Conservation (phyloP, 2,113 vertebrate genomes). For the Nesospiza acunhae region DNA sequence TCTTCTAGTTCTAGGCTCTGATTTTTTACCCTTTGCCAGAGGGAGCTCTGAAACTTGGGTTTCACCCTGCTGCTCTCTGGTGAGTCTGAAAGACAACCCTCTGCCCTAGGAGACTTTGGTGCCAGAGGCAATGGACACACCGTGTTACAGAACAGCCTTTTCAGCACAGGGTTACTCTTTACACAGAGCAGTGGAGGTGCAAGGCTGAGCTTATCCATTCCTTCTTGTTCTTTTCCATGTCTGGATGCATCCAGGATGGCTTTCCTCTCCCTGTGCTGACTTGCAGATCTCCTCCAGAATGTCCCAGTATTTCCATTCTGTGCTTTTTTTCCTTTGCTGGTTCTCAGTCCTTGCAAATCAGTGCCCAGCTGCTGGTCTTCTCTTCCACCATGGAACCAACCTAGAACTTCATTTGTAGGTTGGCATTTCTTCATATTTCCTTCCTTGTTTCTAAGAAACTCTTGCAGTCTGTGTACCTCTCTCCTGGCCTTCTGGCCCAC, state of each 20-base stretch:
- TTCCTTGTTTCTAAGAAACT: not conserved
- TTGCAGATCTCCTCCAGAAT: not conserved
- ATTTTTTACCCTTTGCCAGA: not conserved
- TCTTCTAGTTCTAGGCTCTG: not conserved
- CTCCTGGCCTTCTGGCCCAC: not conserved
- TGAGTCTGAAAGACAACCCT: not conserved
- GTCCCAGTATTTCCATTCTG: not conserved
- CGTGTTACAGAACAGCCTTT: not conserved
- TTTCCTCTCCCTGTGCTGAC: not conserved
- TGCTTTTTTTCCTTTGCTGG: not conserved
- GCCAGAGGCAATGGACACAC: rapidly evolving
- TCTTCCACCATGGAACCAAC: not conserved
- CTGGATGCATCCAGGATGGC: not conserved
- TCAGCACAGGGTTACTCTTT: not conserved
- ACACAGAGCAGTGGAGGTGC: rapidly evolving
- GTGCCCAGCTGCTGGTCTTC: not conserved
- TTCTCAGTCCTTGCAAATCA: not conserved
- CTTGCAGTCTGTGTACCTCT: rapidly evolving
- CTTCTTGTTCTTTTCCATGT: not conserved
- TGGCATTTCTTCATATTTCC: not conserved
- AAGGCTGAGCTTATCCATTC: not conserved
- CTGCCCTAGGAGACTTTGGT: not conserved
- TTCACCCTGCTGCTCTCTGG: not conserved
- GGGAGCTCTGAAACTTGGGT: not conserved
- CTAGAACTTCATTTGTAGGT: not conserved